Evolutionary conservation across 2,113 vertebrate genomes (phyloP).

Genomic region (Atherinomorus stipes): DNA sequence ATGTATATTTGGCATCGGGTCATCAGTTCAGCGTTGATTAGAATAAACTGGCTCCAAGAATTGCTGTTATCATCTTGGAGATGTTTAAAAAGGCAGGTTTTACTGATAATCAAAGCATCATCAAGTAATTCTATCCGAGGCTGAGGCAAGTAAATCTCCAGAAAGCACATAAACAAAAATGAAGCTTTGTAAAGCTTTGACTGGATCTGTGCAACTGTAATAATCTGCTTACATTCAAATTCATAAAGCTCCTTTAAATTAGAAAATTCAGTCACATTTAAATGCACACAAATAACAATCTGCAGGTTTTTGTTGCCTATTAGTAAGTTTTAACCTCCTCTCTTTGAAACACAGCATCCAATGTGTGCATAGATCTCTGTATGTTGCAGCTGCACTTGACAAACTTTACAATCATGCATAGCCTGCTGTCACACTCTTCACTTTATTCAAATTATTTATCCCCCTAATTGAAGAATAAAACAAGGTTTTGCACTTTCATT

Average conservation of each 20-base stretch:
- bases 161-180: constrained; percentile 9
- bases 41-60: constrained; percentile 47
- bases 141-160: background rate
- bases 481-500: constrained; percentile 16
- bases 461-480: background rate
- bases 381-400: background rate
- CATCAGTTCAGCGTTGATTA: constrained; percentile 44
- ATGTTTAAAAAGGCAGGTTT: constrained; percentile 8
- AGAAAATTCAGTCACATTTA: background rate
- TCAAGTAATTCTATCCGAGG: too few relatives aligned
- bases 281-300: background rate
- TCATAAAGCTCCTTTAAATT: background rate
- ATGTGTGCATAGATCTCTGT: background rate
- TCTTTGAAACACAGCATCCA: background rate
- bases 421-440: background rate
- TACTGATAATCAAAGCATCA: constrained; percentile 21
- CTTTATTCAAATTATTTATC: constrained; percentile 25
- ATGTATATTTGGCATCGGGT: constrained; percentile 19
- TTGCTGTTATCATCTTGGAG: background rate
- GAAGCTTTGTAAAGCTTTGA: background rate
- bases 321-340: background rate
- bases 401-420: background rate
- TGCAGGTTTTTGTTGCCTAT: background rate
- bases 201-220: background rate
- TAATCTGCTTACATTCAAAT: background rate